Evolutionary conservation across 2,888 invertebrate species (phyloP).

Genomic region (Acronicta psi): DNA sequence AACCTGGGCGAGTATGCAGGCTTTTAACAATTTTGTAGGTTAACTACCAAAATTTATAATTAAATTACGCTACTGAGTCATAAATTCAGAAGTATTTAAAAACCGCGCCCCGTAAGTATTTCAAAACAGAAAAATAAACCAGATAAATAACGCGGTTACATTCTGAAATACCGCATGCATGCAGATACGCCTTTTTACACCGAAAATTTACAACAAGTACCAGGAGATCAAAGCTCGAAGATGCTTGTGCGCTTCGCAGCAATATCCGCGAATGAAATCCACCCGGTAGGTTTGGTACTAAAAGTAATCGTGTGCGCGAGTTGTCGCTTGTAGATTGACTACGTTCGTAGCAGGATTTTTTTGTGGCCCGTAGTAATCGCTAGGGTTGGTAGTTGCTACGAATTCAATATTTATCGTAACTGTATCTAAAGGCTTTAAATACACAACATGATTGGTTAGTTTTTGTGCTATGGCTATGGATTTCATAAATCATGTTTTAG

Average conservation of each 20-base stretch:
- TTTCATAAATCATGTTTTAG: too few species aligned
- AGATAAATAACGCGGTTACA: not conserved
- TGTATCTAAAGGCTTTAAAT: too few species aligned
- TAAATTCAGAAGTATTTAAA: too few species aligned
- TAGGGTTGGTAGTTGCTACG: conserved; percentile 28
- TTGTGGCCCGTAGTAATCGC: conserved; percentile 14
- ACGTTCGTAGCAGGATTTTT: conserved; percentile 13
- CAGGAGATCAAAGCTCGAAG: conserved; percentile 51
- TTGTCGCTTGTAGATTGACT: conserved; percentile 37
- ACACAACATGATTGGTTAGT: too few species aligned
- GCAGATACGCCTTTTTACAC: conserved; percentile 49
- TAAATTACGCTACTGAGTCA: too few species aligned
- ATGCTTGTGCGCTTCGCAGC: conserved; percentile 22
- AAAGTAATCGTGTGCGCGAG: conserved; percentile 26
- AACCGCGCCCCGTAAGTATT: too few species aligned
- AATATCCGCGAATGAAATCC: conserved; percentile 36
- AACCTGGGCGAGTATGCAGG: too few species aligned
- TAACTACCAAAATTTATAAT: too few species aligned
- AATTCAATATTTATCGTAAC: conserved; percentile 1
- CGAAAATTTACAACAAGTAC: conserved; percentile 52
- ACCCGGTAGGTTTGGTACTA: conserved; percentile 15
- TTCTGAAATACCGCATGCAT: not conserved
- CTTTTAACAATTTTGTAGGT: too few species aligned
- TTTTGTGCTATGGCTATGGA: too few species aligned
- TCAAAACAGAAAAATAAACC: too few species aligned